Percentiles rank a stretch among this genome's conserved stretches.
These are phyloP conservation scores for Indicator indicator DNA, from an alignment of 2,113 vertebrate species.

Conservation along the genomic window DNA sequence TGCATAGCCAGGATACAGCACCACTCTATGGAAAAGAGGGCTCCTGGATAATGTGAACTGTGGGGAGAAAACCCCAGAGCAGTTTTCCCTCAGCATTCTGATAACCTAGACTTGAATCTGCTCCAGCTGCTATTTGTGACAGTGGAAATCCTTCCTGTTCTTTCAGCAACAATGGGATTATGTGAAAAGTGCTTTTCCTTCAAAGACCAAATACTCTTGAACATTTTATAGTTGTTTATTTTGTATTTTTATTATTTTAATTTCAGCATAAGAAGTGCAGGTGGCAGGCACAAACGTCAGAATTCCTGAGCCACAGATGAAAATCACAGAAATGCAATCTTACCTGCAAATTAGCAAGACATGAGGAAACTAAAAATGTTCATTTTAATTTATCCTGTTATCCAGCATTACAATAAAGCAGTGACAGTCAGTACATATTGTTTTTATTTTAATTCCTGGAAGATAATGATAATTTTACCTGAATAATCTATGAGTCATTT, in stretches of 20 bases:
- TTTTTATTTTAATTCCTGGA: constrained; percentile 55
- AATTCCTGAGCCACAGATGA: constrained; percentile 31
- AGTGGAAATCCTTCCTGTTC: neutral
- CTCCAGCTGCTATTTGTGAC: neutral
- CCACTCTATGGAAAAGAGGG: neutral
- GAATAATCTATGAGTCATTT: constrained; percentile 46
- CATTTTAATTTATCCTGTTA: constrained; percentile 47
- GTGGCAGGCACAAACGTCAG: constrained; percentile 35
- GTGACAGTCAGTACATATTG: constrained; percentile 4
- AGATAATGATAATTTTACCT: constrained; percentile 67
- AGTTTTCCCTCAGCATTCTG: neutral
- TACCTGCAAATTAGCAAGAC: constrained; percentile 34
- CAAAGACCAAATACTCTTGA: constrained; percentile 12
- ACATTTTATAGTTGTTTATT: neutral
- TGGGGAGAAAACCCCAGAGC: neutral
- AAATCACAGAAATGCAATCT: constrained; percentile 44
- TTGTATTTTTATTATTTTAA: constrained; percentile 18
- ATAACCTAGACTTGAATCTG: neutral
- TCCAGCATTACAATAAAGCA: constrained; percentile 10
- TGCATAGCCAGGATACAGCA: neutral
- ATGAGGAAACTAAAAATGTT: constrained; percentile 41
- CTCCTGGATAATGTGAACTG: neutral
- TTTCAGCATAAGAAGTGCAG: neutral
- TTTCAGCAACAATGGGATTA: neutral
- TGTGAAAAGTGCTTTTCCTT: neutral